Base-by-base conservation (phyloP, 2,888 invertebrate genomes). In the Synergus umbraculus region DNA sequence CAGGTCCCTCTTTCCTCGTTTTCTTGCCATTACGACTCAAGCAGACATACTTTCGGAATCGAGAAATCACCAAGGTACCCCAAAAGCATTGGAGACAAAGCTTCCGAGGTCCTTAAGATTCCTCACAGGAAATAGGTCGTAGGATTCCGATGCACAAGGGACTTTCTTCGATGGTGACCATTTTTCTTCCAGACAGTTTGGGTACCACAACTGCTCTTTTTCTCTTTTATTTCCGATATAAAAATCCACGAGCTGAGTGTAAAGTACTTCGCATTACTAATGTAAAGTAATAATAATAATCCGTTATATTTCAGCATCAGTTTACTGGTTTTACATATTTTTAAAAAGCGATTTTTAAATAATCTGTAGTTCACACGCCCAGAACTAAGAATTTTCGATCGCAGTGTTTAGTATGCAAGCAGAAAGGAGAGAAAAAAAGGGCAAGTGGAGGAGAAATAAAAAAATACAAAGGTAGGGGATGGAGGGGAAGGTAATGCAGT, bases 41-140 rank as follows among this genome's bases (percentile, higher is more conserved):
- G 22, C 29, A 64, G 64, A 64, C 64, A 64, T 64, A 67, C 67
- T 67, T 67, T 46, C 67, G 46, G 67, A 46, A 46, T 29, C 22
- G 46, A 44, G 10, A 67, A 67, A 67, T 67, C 67, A 46, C 9
- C 22, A 67, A 22, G 67, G 13, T 22, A 44, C 46, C 44, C 22
- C 46, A 22, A 22, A 67, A 67, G 67, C 44, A 46, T 67, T 13
- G 12, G 8, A 67, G 46, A 67, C 22, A 46, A 67, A 67, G 67
- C 46, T 67, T 22, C 1, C n/a, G n/a, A 44, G 66, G 44, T 41
- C 66, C 44, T 67, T 67, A 22, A 67, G 46, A 67, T 67, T 46
- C 46, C 44, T 67, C 13, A 7, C 46, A 67, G 67, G 15, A 67
- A 67, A 67, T 67, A 67, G 46, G 29, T 67, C 46, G 22, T 46